Conservation (phyloP, 2,113 vertebrate genomes). For the Trematomus loennbergii region DNA sequence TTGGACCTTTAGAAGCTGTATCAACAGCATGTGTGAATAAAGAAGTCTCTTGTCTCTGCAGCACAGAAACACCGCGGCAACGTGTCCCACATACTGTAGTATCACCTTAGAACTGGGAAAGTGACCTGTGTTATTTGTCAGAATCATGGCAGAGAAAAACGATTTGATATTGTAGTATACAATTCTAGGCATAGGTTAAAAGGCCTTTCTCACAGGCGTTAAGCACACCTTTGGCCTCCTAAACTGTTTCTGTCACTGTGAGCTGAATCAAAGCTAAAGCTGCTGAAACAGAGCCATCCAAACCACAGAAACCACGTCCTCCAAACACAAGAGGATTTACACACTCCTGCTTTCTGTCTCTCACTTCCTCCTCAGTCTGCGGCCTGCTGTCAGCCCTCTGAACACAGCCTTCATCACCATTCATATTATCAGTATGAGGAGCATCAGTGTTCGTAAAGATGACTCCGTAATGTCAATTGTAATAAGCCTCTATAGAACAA, state of each 20-base stretch:
- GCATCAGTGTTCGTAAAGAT: neutral
- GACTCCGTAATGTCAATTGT: too few species aligned
- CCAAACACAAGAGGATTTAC: slow-evolving; percentile 54
- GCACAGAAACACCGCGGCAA: neutral
- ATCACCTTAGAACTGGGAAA: neutral
- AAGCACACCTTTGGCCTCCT: slow-evolving; percentile 34
- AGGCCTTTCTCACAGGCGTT: slow-evolving; percentile 8
- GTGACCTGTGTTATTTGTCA: slow-evolving; percentile 2
- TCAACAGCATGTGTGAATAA: neutral
- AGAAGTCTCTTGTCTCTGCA: neutral
- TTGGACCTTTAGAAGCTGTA: neutral
- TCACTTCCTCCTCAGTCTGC: slow-evolving; percentile 1
- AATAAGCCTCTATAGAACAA: too few species aligned
- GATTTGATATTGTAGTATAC: slow-evolving; percentile 5
- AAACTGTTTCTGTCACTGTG: slow-evolving; percentile 35
- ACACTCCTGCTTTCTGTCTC: slow-evolving; percentile 53
- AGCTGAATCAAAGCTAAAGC: slow-evolving; percentile 34
- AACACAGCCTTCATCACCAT: neutral
- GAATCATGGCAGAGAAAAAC: neutral
- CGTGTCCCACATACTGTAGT: neutral
- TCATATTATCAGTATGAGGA: neutral
- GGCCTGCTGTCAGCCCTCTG: slow-evolving; percentile 9
- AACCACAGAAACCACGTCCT: slow-evolving; percentile 61
- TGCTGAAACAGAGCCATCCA: slow-evolving; percentile 25
- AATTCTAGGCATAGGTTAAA: neutral